These are phyloP conservation scores for Diadegma fenestrale DNA, from an alignment of 2,888 invertebrate genomes.

Conservation along the genomic window DNA sequence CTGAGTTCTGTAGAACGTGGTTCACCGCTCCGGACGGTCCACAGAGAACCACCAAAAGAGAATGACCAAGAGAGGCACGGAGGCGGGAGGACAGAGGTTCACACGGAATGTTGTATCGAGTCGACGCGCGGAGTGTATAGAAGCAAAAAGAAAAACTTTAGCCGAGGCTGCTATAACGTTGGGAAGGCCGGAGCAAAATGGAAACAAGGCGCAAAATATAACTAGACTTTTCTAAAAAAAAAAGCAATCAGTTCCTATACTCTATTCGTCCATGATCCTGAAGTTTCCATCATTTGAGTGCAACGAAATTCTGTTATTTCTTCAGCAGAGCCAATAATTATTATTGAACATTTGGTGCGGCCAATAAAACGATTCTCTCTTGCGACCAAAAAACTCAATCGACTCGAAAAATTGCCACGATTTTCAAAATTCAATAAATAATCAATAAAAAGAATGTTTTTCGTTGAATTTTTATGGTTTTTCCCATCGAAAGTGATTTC, in stretches of 20 bases:
- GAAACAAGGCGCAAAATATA: neutral
- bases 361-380: too few species aligned
- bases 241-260: neutral
- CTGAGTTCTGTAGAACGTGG: conserved; percentile 35
- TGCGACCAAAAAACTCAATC: too few species aligned
- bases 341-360: too few species aligned
- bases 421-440: too few species aligned
- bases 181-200: neutral
- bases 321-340: too few species aligned
- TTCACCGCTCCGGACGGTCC: conserved; percentile 24
- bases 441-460: too few species aligned
- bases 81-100: conserved; percentile 38
- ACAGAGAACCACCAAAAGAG: conserved; percentile 47
- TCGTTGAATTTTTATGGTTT: too few species aligned
- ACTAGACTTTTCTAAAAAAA: neutral
- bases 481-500: neutral
- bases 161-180: conserved; percentile 17
- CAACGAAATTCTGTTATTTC: too few species aligned
- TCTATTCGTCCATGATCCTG: too few species aligned
- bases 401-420: too few species aligned
- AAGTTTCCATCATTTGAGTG: too few species aligned
- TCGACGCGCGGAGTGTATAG: conserved; percentile 24
- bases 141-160: conserved; percentile 29
- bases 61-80: conserved; percentile 31
- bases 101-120: conserved; percentile 60